Evolutionary conservation across 2,797 vertebrate genomes (phyloP).

Genomic region (Phalloptychus januarius): DNA sequence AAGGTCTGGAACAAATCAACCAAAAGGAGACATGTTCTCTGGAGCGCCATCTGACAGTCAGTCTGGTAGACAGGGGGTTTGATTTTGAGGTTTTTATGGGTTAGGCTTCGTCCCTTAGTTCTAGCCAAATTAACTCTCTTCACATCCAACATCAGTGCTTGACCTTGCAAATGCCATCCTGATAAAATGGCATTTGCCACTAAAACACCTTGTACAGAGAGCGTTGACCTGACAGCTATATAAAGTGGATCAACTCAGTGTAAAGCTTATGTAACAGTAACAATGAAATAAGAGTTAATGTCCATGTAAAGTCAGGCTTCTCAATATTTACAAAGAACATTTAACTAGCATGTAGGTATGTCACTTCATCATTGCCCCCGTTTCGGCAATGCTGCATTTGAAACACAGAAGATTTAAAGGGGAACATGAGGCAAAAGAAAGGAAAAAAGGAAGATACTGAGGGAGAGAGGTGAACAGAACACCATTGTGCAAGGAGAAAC

Average conservation of each 20-base stretch:
- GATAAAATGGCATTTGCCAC: not conserved
- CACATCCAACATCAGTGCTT: not conserved
- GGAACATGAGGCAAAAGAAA: constrained; percentile 23
- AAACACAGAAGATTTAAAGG: constrained; percentile 28
- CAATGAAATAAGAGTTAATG: not conserved
- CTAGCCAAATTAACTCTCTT: not conserved
- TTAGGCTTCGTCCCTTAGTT: not conserved
- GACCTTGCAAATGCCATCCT: not conserved
- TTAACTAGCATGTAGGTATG: not conserved
- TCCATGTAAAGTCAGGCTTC: not conserved
- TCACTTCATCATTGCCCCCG: not conserved
- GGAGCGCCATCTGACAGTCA: not conserved
- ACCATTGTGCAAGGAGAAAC: constrained; percentile 47
- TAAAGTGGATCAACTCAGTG: not conserved
- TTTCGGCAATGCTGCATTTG: constrained; percentile 7
- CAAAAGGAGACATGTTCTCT: not conserved
- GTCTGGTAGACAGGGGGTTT: not conserved
- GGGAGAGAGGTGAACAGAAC: constrained; percentile 33
- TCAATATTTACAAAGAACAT: not conserved
- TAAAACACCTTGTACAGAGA: not conserved
- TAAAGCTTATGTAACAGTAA: not conserved
- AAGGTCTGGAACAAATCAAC: not conserved
- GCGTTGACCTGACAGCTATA: not conserved
- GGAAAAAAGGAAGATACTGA: constrained; percentile 22
- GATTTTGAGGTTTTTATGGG: not conserved